Evolutionary conservation across 1,140 invertebrate species (phyloP).

Genomic region (Zaprionus ornatus): DNA sequence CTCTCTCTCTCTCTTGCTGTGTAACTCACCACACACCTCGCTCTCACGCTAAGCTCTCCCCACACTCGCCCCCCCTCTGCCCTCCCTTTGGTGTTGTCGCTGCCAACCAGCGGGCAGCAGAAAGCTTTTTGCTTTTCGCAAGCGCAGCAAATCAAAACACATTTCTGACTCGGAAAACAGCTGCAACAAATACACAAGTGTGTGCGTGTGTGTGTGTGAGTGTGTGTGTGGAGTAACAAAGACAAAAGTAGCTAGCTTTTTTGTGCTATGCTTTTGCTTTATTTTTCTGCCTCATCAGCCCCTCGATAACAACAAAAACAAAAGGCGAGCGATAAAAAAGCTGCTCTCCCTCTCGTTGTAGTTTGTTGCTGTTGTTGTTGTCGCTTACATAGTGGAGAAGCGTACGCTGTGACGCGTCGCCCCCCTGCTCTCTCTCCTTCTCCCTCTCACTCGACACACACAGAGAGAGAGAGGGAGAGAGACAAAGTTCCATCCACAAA

Average conservation of each 20-base stretch:
- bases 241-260: slow-evolving; percentile 47
- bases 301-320: slow-evolving; percentile 45
- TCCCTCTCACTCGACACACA: not conserved
- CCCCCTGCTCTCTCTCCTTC: not conserved
- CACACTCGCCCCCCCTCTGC: not conserved
- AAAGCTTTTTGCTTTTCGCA: slow-evolving; percentile 69
- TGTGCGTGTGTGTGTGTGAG: slow-evolving; percentile 13
- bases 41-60: slow-evolving; percentile 1
- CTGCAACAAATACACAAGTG: slow-evolving; percentile 32
- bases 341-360: slow-evolving; percentile 19
- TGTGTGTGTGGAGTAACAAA: slow-evolving; percentile 54
- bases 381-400: slow-evolving; percentile 29
- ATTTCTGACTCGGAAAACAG: slow-evolving; percentile 64
- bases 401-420: not conserved
- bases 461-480: not conserved
- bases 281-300: slow-evolving; percentile 47
- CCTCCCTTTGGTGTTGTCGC: not conserved
- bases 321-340: slow-evolving; percentile 31
- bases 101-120: slow-evolving; percentile 71
- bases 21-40: not conserved
- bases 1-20: not conserved
- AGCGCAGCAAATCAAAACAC: slow-evolving; percentile 83
- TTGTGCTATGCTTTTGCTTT: slow-evolving; percentile 19
- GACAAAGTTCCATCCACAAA: slow-evolving; percentile 13
- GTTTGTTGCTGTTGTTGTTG: slow-evolving; percentile 15